Evolutionary conservation across 1,140 invertebrate species (phyloP), one percentile per base, ranked within the genome.

Genomic region (Ditylenchus dipsaci): DNA sequence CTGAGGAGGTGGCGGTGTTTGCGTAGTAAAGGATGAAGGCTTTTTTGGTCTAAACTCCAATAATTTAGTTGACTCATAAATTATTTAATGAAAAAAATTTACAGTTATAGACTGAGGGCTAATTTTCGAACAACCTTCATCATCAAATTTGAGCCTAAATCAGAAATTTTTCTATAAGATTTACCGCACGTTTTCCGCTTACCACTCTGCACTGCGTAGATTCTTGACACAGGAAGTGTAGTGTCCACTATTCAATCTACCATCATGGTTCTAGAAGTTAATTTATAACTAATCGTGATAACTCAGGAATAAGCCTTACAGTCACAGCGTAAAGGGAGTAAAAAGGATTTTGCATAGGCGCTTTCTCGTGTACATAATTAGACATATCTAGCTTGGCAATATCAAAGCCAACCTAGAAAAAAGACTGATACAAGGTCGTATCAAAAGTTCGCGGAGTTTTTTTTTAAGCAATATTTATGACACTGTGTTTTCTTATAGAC

Each of bases 301-400:
- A 53, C 15, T 53, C n/a, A 5, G 26, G 15, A 47, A 29, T 8
- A 23, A 1, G 15, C 19, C 66, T 33, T 65, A 71, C 69, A 57
- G 69, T 71, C 8, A 71, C 61, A 23, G 69, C 69, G 56, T 78
- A 77, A 15, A 78, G 45, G 29, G 38, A 29, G 59, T 74, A 77
- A n/a, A 15, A n/a, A 21, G 66, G n/a, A 3, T 59, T 64, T 15
- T 47, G 26, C 21, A 33, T 29, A 23, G 59, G 60, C 8, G 75
- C 47, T 29, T 63, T 56, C 27, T 17, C 1, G 33, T 77, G 76
- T 11, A 79, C n/a, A 59, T 73, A 72, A 8, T 30, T 56, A 7
- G 29, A 5, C 47, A 77, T 47, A 23, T 68, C 59, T n/a, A 77
- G 26, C 19, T 73, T 33, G 15, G 45, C 13, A 27, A 72, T 56